These are phyloP conservation scores for Elgaria multicarinata DNA, from an alignment of 2,113 vertebrate species.

Conservation along the genomic window DNA sequence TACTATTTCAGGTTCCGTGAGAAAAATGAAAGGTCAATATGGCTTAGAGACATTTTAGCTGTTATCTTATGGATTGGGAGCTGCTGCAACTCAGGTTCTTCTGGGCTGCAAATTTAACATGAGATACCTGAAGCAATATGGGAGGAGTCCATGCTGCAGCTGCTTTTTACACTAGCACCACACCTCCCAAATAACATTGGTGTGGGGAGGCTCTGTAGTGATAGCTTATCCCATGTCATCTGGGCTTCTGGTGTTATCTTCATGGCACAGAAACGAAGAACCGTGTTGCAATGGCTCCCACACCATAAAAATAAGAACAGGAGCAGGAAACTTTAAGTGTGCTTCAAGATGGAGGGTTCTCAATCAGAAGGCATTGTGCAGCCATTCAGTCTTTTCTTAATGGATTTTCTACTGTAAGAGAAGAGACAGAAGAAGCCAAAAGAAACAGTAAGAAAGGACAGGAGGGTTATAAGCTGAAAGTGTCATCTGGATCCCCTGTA, in stretches of 20 bases:
- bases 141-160: background rate
- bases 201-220: background rate
- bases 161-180: background rate
- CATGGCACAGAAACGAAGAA: background rate
- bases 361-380: no score
- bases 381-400: no score
- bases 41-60: background rate
- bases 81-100: background rate
- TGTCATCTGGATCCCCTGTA: no score
- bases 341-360: no score
- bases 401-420: no score
- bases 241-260: background rate
- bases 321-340: background rate
- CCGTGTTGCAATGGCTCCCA: background rate
- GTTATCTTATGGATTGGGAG: background rate
- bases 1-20: background rate
- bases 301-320: background rate
- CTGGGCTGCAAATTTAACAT: background rate
- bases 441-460: no score
- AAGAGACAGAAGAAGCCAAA: no score
- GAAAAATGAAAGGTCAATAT: background rate
- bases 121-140: no score
- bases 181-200: background rate
- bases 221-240: background rate
- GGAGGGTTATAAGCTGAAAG: no score